Base-by-base conservation (phyloP, 2,113 vertebrate species). In the Odontophorus gujanensis region DNA sequence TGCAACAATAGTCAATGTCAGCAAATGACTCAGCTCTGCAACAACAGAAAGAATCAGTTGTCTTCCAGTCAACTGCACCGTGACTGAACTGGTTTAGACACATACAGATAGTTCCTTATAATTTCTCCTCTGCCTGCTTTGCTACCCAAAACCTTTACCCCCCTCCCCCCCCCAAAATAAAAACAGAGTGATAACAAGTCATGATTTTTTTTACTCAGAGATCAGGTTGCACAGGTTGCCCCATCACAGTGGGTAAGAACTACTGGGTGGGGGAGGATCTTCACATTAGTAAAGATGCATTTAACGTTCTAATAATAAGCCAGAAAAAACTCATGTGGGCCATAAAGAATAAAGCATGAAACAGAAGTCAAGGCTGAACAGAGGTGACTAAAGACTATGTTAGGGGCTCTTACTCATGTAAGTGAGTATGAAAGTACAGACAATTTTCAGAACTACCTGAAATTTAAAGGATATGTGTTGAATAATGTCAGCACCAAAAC, bases 31-130 rank as follows among this genome's bases (percentile, higher is more conserved):
- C 68, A 81, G 81, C 57, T 95, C 43, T 13, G 80, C 42, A 81
- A 45, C 86, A 80, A 93, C 42, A 85, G 42, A 76, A 84, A 81
- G 89, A 96, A 69, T 90, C 62, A 66, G 62, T 91, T 94, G 75
- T 87, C 62, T 96, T 91, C 68, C 45, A 8, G 7, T 43, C 55
- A 38, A n/a, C 45, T 7, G 6, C 8, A 25, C 32, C 32, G 30
- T 34, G 76, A 51, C 61, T 76, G 83, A 79, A 87, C 93, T 25
- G 18, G 7, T 88, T 79, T 51, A 62, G 88, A 40, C 18, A 66
- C 50, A 79, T 42, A 88, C 7, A 17, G 67, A 72, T 28, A 74
- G n/a, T 20, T 7, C 13, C n/a, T 58, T 67, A 47, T 55, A 81
- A 87, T 90, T 83, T 68, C 26, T 82, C 30, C 71, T 76, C 48